Evolutionary conservation across 2,113 vertebrate species (phyloP).

Genomic region (Dolichallabes microphthalmus): DNA sequence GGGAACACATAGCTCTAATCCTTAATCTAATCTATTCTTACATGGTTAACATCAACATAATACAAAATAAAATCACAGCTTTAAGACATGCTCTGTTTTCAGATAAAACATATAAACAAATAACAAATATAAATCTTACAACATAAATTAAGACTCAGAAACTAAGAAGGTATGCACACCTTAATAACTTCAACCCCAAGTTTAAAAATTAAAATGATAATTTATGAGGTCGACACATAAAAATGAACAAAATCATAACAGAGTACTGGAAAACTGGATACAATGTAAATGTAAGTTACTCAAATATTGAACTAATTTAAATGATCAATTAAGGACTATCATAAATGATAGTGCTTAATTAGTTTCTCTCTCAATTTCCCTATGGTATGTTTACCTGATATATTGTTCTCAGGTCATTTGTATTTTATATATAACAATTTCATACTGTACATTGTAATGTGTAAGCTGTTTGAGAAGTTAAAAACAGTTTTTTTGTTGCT

Average conservation of each 20-base stretch:
- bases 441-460: background rate
- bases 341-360: background rate
- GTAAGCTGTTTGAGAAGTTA: background rate
- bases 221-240: background rate
- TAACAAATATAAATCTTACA: constrained; percentile 59
- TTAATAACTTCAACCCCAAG: background rate
- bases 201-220: background rate
- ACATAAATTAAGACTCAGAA: constrained; percentile 46
- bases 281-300: background rate
- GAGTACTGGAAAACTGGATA: background rate
- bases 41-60: constrained; percentile 46
- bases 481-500: background rate
- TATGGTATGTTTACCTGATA: background rate
- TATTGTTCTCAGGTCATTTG: background rate
- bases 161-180: constrained; percentile 2
- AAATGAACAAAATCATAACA: background rate
- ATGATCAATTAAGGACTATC: no score
- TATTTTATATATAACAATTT: background rate
- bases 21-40: constrained; percentile 59
- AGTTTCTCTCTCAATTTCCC: background rate
- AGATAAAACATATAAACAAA: constrained; percentile 39
- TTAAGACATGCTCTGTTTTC: constrained; percentile 58
- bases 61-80: constrained; percentile 34
- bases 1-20: constrained; percentile 57
- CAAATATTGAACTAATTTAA: background rate